These are phyloP conservation scores for Calliopum simillimum DNA, from an alignment of 2,888 invertebrate species.

Conservation along the genomic window DNA sequence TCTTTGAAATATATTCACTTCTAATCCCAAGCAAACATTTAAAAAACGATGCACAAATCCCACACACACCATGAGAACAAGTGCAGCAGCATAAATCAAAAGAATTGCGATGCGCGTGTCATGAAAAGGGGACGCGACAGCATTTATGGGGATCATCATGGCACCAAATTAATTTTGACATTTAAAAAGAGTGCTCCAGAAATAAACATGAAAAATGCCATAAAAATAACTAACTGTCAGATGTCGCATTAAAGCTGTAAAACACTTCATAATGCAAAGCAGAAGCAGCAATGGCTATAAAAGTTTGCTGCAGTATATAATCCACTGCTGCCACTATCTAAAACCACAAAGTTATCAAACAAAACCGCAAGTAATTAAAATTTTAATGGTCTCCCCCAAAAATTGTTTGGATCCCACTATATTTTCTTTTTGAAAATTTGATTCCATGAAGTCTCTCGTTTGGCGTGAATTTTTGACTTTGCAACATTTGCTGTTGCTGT, in stretches of 20 bases:
- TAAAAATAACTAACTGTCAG: not conserved
- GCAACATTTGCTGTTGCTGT: not conserved
- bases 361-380: conserved; percentile 27
- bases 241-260: conserved; percentile 4
- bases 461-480: not conserved
- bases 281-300: not conserved
- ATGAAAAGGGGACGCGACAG: too few relatives aligned
- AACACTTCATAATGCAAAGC: not conserved
- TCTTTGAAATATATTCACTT: too few relatives aligned
- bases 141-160: too few relatives aligned
- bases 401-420: not conserved
- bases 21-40: too few relatives aligned
- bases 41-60: too few relatives aligned
- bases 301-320: not conserved
- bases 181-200: too few relatives aligned
- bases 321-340: not conserved
- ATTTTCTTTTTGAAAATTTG: too few relatives aligned
- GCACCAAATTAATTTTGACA: too few relatives aligned
- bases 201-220: too few relatives aligned
- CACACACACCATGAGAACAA: too few relatives aligned
- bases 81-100: too few relatives aligned
- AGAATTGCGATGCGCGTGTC: too few relatives aligned
- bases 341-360: conserved; percentile 5
- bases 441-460: conserved; percentile 2
- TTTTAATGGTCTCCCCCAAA: conserved; percentile 17